Evolutionary conservation across 2,888 invertebrate species (phyloP), one percentile per base, ranked within the genome.

Genomic region (Zele albiditarsus): DNA sequence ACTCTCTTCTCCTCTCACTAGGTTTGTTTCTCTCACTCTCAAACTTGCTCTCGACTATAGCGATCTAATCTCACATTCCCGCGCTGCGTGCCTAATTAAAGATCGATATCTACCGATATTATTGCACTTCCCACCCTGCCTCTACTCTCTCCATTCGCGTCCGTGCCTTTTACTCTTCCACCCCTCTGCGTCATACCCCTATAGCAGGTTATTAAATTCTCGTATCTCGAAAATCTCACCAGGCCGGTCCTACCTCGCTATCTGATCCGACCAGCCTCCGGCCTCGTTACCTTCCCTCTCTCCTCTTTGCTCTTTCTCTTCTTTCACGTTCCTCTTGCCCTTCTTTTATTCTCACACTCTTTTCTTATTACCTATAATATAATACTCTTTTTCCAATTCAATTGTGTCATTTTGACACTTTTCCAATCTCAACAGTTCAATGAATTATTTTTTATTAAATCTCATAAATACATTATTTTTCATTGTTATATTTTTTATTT

Each of bases 51-150:
- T 82, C 83, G 83, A 84, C 84, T 85, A 86, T 87, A 86, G 86
- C 83, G 87, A 87, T 88, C 85, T 87, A 87, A 88, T 88, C 88
- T 84, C 71, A 78, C 84, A 84, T 86, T 86, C 87, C 87, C 85
- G 87, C 86, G 86, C 87, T 88, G 88, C 88, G 88, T 88, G 87
- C 87, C 89, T 89, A 89, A 89, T 89, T 89, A 89, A 89, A 89
- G 89, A 89, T 89, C 88, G 84, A 89, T 89, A 89, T 89, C 89
- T 88, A 80, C 78, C 88, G 87, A 88, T 89, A 89, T 89, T 89
- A 89, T 89, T 89, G 89, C 88, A 85, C 84, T 84, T 84, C 84
- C 83, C 82, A 74, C 46, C 31, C 74, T 74, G 46, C 31, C 68
- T 62, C 68, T 58, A 69, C 28, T 33, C 60, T 67, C 42, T 49